Evolutionary conservation across 2,113 vertebrate species (phyloP).

Genomic region (Triplophysa tibetana): DNA sequence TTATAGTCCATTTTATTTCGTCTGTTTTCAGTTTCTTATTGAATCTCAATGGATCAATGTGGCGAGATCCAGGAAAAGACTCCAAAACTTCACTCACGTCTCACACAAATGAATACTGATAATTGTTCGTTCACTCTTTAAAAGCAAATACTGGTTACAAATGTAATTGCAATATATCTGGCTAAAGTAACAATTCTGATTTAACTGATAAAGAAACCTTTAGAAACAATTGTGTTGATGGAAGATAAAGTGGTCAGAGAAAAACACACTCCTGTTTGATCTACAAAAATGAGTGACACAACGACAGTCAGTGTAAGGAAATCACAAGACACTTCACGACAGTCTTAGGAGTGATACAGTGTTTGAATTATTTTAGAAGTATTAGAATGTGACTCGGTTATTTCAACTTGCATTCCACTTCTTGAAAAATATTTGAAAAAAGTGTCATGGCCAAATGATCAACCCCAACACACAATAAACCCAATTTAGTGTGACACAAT

Average conservation of each 20-base stretch:
- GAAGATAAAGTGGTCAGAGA: not conserved
- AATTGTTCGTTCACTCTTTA: not conserved
- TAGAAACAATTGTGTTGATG: not conserved
- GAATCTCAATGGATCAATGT: constrained; percentile 6
- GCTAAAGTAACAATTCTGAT: constrained; percentile 18
- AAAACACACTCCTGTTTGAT: not conserved
- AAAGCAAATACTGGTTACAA: constrained; percentile 41
- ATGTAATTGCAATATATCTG: constrained; percentile 13
- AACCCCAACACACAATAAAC: not conserved
- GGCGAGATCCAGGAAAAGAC: not conserved
- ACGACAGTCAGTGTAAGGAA: not conserved
- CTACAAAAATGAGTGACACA: not conserved
- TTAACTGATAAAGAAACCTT: not conserved
- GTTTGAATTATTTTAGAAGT: not conserved
- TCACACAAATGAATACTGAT: constrained; percentile 45
- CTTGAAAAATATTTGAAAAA: not conserved
- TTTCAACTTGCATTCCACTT: too few relatives aligned
- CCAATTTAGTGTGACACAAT: not conserved
- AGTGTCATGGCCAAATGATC: not conserved
- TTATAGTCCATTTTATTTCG: constrained; percentile 21
- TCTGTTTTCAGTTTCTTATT: constrained; percentile 26
- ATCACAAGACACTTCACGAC: not conserved
- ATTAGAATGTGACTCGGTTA: too few relatives aligned
- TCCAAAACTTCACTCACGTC: too few relatives aligned
- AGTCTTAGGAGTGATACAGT: not conserved